Percentiles rank a stretch among this genome's conserved stretches.
Conservation (phyloP, 2,888 invertebrate genomes). For the Flabesymbios commensalis region DNA sequence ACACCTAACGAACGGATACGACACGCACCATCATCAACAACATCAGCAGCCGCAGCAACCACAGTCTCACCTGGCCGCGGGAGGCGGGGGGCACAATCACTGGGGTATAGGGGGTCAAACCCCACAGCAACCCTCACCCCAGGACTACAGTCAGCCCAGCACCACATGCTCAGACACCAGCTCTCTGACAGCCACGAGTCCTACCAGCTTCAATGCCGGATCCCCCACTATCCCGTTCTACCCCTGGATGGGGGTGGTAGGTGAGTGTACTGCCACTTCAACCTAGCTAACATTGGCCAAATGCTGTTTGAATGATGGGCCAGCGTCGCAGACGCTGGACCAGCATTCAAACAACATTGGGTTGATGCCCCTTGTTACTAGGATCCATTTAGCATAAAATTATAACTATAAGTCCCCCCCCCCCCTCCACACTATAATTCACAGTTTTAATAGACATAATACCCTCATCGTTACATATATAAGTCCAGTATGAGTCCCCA, state of each 20-base stretch:
- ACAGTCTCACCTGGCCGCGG: background rate
- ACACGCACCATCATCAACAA: background rate
- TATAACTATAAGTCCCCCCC: too few relatives aligned
- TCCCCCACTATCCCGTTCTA: constrained; percentile 64
- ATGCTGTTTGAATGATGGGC: too few relatives aligned
- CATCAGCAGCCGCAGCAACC: background rate
- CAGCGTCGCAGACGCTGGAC: too few relatives aligned
- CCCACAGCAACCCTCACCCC: background rate
- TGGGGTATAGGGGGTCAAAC: background rate
- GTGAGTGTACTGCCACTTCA: constrained; percentile 49
- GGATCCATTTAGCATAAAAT: too few relatives aligned
- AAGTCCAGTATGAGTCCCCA: too few relatives aligned
- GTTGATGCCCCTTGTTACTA: too few relatives aligned
- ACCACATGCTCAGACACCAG: background rate
- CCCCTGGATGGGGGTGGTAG: constrained; percentile 93
- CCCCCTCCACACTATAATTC: too few relatives aligned
- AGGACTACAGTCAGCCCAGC: background rate
- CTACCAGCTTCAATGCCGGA: background rate
- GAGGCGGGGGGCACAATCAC: background rate
- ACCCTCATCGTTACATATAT: too few relatives aligned
- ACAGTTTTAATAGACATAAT: too few relatives aligned
- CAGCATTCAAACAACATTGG: too few relatives aligned
- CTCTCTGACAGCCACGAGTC: background rate
- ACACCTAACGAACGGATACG: background rate
- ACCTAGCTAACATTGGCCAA: too few relatives aligned